phyloP scores from a whole-genome alignment of 2,113 vertebrate genomes.

The Aegotheles bennettii region DNA sequence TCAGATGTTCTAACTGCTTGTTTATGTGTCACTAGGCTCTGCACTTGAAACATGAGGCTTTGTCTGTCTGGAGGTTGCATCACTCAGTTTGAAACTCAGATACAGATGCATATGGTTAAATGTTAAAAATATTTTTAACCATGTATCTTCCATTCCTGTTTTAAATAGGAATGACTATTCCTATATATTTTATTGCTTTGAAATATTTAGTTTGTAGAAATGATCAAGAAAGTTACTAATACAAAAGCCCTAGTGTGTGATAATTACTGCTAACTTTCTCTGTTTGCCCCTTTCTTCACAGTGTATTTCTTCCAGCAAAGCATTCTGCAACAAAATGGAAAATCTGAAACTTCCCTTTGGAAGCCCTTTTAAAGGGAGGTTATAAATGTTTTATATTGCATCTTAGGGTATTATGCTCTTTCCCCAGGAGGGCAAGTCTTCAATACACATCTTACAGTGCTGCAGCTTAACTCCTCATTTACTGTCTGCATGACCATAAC shows the following conservation, averaged over 20 bases:
- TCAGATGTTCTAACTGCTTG: background rate
- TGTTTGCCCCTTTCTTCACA: background rate
- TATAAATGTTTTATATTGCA: conserved; percentile 40
- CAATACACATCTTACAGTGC: background rate
- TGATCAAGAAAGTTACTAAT: background rate
- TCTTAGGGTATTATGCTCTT: background rate
- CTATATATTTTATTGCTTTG: background rate
- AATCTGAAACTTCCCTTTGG: conserved; percentile 6
- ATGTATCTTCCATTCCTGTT: background rate
- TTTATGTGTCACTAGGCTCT: background rate
- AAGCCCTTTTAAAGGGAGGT: conserved; percentile 19
- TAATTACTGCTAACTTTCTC: background rate
- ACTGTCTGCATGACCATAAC: background rate
- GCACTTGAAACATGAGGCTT: background rate
- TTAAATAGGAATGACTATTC: background rate
- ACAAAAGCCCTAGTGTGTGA: background rate
- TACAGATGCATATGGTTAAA: too few relatives aligned
- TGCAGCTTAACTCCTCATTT: conserved; percentile 17
- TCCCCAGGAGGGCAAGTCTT: conserved; percentile 7
- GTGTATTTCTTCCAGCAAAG: background rate
- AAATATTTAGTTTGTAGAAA: background rate
- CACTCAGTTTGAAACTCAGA: background rate
- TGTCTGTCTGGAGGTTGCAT: background rate
- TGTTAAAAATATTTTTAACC: background rate
- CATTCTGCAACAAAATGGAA: background rate